These are phyloP conservation scores for Erebia epiphron DNA, from an alignment of 2,888 invertebrate species.

Conservation along the genomic window DNA sequence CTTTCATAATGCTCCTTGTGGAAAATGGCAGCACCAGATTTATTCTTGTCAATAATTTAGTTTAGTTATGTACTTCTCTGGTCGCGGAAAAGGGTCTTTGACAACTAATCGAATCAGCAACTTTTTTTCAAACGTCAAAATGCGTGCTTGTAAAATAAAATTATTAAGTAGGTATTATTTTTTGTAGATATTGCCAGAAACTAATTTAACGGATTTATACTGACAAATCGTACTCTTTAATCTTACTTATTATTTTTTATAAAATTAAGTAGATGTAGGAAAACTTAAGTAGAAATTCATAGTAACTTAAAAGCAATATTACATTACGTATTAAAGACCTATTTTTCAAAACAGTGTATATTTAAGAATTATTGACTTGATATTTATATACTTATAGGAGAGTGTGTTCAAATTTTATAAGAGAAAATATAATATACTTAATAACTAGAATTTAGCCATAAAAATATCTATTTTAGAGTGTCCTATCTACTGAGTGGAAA, in stretches of 20 bases:
- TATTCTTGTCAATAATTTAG: too few species aligned
- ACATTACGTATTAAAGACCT: constrained; percentile 33
- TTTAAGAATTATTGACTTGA: constrained; percentile 18
- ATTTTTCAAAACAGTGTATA: constrained; percentile 34
- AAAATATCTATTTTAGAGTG: constrained; percentile 28
- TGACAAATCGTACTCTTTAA: too few species aligned
- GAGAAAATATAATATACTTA: constrained; percentile 15
- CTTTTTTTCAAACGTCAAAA: too few species aligned
- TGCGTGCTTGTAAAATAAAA: too few species aligned
- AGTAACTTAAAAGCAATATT: constrained; percentile 38
- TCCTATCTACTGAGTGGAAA: constrained; percentile 28
- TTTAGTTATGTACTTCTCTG: too few species aligned
- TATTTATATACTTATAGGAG: constrained; percentile 34
- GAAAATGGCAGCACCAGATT: too few species aligned
- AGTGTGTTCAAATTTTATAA: constrained; percentile 46
- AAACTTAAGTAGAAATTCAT: constrained; percentile 19
- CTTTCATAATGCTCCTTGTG: too few species aligned
- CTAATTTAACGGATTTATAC: too few species aligned
- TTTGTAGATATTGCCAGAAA: too few species aligned
- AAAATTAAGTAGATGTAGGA: background rate
- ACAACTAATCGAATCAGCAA: too few species aligned
- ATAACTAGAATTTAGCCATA: constrained; percentile 24
- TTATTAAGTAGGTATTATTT: too few species aligned
- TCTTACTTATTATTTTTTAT: background rate
- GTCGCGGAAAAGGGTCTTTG: too few species aligned